Conservation (phyloP, 2,888 invertebrate species). For the Frankliniella fusca region DNA sequence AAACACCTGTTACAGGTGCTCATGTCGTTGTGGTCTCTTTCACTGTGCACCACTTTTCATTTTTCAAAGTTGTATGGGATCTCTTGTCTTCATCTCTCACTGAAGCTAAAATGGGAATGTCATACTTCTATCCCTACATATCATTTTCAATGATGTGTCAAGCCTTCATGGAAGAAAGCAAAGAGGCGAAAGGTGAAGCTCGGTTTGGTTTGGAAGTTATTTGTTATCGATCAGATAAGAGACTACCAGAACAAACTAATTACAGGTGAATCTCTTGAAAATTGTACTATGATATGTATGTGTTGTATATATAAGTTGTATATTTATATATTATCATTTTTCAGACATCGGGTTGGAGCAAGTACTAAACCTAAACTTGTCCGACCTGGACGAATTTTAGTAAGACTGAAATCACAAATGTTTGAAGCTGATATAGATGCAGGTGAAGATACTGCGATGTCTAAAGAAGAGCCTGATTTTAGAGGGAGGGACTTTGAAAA, state of each 20-base stretch:
- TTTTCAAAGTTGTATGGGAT: constrained; percentile 43
- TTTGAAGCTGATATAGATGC: constrained; percentile 43
- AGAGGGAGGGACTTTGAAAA: constrained; percentile 43
- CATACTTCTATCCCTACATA: constrained; percentile 41
- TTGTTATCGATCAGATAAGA: constrained; percentile 41
- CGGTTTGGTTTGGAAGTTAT: constrained; percentile 43
- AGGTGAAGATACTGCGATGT: constrained; percentile 42
- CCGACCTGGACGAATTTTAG: constrained; percentile 40
- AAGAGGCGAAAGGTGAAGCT: constrained; percentile 37
- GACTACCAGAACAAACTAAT: constrained; percentile 37
- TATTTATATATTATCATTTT: background rate
- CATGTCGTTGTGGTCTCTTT: constrained; percentile 38
- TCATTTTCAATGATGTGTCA: constrained; percentile 44
- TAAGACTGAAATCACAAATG: constrained; percentile 41
- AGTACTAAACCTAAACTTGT: constrained; percentile 42
- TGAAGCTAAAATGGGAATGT: constrained; percentile 41
- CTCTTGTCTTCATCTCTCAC: constrained; percentile 39
- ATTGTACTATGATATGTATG: too few species aligned
- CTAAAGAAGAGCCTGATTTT: constrained; percentile 42
- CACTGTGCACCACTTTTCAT: constrained; percentile 42
- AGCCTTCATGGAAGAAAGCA: constrained; percentile 42
- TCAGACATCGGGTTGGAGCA: constrained; percentile 39
- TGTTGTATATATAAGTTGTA: background rate
- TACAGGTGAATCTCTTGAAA: constrained; percentile 31
- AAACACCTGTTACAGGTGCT: constrained; percentile 30